Evolutionary conservation across 2,797 vertebrate species (phyloP), one percentile per base, ranked within the genome.

Genomic region (Leptoclinus maculatus): DNA sequence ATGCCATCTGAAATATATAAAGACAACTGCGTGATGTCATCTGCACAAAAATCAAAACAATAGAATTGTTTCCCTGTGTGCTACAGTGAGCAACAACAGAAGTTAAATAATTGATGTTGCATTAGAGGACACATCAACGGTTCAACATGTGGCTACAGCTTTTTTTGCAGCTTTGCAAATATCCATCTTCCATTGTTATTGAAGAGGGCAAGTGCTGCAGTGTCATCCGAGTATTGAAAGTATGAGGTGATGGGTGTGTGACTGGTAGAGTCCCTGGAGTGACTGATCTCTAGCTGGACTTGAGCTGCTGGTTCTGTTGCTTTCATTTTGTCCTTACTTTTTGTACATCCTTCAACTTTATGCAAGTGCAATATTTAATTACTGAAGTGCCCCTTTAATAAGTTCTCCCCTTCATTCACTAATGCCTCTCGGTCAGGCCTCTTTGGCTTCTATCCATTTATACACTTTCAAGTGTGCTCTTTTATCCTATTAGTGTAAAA

Each of bases 391-490:
- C 6, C 57, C 23, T 51, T 68, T 32, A 54, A 56, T 17, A 43
- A 2, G n/a, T 54, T 65, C 13, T 63, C 25, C 9, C 13, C 27
- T 32, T 34, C 25, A 69, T 53, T 23, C 5, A 17, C 23, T 66
- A 47, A 66, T 71, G 27, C 51, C 38, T 47, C 56, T 75, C 23
- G 13, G 36, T 45, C 17, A 23, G 19, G 36, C 17, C 43, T 49
- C n/a, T 68, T 60, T 69, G 62, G 64, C 68, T 45, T 68, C 29
- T 47, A 1, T 84, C 64, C 72, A 67, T 38, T 14, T 7, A 36
- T 29, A 13, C 41, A 63, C 71, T 76, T 69, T 53, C 8, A 25
- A 62, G 14, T 65, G 32, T 19, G 62, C 23, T 64, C 64, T 54
- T 43, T 58, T 1, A 34, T 64, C 38, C 39, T 16, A 9, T 74